Base-by-base conservation (phyloP, 2,888 invertebrate genomes). In the Phalera bucephala region DNA sequence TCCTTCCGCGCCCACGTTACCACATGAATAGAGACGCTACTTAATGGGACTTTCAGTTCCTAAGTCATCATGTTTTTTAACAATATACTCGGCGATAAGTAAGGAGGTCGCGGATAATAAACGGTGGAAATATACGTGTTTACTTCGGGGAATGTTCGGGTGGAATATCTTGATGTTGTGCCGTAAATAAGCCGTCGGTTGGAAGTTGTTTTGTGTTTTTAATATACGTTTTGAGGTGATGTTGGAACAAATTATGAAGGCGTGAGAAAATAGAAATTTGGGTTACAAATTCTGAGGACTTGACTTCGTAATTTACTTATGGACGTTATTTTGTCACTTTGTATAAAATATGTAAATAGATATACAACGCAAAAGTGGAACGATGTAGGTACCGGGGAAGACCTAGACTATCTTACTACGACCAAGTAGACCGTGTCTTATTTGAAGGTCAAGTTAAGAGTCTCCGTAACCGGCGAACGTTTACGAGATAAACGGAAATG, bases 11-110 rank as follows among this genome's bases (percentile, higher is more conserved):
- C 64, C 70, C 68, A 64, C 67, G 79, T 82, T 81, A 79, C 80
- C 83, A 84, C 86, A 79, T 85, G 87, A 89, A 88, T 87, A 83
- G 83, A 80, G 77, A 74, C 80, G 76, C 77, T 81, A 82, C 87
- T 88, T 89, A 89, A 89, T 87, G 84, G 86, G 78, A 82, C 81
- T 87, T 83, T 80, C 87, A 89, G 87, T 89, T 88, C 76, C 84
- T 89, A 89, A 89, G 88, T 89, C 89, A 89, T 85, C 85, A 84
- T 78, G 78, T 75, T 85, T 86, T 51, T 86, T 87, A 80, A 86
- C 82, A 86, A 89, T 86, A 81, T 72, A 75, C 61, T 64, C 63
- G 54, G 65, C 61, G 74, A 85, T 85, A 85, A 86, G 86, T 85
- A 79, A 82, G 74, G 69, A 80, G 80, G 80, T 80, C 77, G 79